These are phyloP conservation scores for Microchirus variegatus DNA, from an alignment of 2,797 vertebrate genomes.

Conservation along the genomic window DNA sequence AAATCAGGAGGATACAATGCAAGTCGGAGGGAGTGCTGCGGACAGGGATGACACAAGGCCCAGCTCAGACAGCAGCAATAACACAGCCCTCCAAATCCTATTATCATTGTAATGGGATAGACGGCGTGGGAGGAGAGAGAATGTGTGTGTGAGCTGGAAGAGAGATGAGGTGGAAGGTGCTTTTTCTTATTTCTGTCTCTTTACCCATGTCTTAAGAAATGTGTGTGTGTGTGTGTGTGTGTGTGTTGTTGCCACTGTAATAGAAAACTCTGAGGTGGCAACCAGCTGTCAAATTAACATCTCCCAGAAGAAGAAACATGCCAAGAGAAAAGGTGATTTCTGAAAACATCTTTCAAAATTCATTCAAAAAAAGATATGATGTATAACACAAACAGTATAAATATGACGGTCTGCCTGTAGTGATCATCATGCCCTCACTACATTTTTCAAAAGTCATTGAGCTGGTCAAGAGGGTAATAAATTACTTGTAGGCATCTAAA, in stretches of 20 bases:
- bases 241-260: constrained; percentile 10
- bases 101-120: constrained; percentile 79
- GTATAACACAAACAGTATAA: too few relatives aligned
- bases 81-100: constrained; percentile 76
- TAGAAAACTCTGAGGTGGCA: constrained; percentile 49
- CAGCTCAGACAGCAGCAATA: constrained; percentile 73
- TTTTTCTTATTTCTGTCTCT: constrained; percentile 10
- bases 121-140: constrained; percentile 62
- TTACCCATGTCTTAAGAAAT: constrained; percentile 32
- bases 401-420: not conserved
- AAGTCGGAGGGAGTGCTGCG: constrained; percentile 54
- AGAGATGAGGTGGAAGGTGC: constrained; percentile 43
- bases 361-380: too few relatives aligned
- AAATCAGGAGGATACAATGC: constrained; percentile 73
- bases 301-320: constrained; percentile 47
- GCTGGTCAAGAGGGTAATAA: constrained; percentile 14
- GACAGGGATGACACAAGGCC: constrained; percentile 66
- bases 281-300: not conserved
- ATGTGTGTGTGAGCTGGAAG: constrained; percentile 41
- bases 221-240: too few relatives aligned
- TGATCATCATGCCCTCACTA: constrained; percentile 21
- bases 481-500: constrained; percentile 10
- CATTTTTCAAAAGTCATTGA: constrained; percentile 27
- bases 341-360: constrained; percentile 47
- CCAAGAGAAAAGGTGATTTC: constrained; percentile 29